These are phyloP conservation scores for Alosa sapidissima DNA, from an alignment of 2,797 vertebrate species.

Conservation along the genomic window DNA sequence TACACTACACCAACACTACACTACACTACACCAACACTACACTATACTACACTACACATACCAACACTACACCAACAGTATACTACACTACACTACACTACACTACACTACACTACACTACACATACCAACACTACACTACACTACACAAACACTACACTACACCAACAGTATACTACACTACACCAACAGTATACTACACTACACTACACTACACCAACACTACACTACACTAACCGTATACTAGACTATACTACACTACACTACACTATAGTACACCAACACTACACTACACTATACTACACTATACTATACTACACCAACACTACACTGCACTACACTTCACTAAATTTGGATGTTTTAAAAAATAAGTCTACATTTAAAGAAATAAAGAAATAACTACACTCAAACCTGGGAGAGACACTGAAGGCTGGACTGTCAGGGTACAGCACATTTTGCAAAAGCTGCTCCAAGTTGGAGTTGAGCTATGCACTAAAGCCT, in stretches of 20 bases:
- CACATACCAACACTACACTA: too few relatives aligned
- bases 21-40: too few relatives aligned
- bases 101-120: too few relatives aligned
- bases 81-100: background rate
- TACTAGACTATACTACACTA: too few relatives aligned
- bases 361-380: background rate
- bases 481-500: conserved; percentile 31
- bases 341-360: background rate
- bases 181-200: background rate
- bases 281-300: background rate
- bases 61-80: too few relatives aligned
- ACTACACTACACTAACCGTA: background rate
- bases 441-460: background rate
- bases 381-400: background rate
- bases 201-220: background rate
- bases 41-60: too few relatives aligned
- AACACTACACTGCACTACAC: background rate
- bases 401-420: background rate
- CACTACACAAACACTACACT: too few relatives aligned
- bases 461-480: background rate
- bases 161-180: too few relatives aligned
- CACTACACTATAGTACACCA: too few relatives aligned
- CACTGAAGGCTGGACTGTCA: background rate
- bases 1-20: background rate
- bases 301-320: background rate